These are phyloP conservation scores for Drosophila cognata DNA, from an alignment of 2,888 invertebrate species.

Conservation along the genomic window DNA sequence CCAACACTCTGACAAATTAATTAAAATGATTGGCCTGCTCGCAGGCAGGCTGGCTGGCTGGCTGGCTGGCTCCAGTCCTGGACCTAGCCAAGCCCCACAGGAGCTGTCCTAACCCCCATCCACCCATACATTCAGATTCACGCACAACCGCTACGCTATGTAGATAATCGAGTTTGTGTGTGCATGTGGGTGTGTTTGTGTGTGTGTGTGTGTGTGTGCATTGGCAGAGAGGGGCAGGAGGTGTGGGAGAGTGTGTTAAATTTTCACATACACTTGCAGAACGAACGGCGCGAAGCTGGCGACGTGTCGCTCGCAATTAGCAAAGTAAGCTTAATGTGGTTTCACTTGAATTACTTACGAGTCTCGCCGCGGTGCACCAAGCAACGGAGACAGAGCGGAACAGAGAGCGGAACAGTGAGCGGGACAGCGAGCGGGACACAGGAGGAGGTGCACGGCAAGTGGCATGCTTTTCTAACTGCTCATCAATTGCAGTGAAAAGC, in stretches of 20 bases:
- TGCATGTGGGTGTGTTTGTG: slow-evolving; percentile 3
- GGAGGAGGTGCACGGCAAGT: slow-evolving; percentile 19
- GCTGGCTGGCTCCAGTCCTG: slow-evolving; percentile 37
- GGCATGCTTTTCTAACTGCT: not conserved
- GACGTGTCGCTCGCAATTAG: slow-evolving; percentile 83
- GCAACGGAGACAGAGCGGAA: not conserved
- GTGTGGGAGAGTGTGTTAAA: slow-evolving; percentile 17
- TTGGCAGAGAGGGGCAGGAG: not conserved
- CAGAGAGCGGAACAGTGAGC: not conserved
- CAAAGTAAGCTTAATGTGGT: slow-evolving; percentile 83
- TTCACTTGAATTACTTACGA: slow-evolving; percentile 81
- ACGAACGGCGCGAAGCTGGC: slow-evolving; percentile 43
- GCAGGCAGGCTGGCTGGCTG: slow-evolving; percentile 54
- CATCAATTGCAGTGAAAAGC: slow-evolving; percentile 1
- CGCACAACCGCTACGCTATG: slow-evolving; percentile 58
- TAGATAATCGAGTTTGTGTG: slow-evolving; percentile 60
- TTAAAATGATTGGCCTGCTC: slow-evolving; percentile 82
- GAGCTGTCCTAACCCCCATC: slow-evolving; percentile 14
- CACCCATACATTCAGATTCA: slow-evolving; percentile 11
- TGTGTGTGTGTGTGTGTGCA: slow-evolving; percentile 4
- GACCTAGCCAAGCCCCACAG: slow-evolving; percentile 24
- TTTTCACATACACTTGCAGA: slow-evolving; percentile 44
- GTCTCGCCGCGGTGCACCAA: slow-evolving; percentile 58
- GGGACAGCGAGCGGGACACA: not conserved
- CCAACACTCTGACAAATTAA: slow-evolving; percentile 83